Conservation (phyloP, 2,797 vertebrate genomes). For the Pteronotus mesoamericanus region DNA sequence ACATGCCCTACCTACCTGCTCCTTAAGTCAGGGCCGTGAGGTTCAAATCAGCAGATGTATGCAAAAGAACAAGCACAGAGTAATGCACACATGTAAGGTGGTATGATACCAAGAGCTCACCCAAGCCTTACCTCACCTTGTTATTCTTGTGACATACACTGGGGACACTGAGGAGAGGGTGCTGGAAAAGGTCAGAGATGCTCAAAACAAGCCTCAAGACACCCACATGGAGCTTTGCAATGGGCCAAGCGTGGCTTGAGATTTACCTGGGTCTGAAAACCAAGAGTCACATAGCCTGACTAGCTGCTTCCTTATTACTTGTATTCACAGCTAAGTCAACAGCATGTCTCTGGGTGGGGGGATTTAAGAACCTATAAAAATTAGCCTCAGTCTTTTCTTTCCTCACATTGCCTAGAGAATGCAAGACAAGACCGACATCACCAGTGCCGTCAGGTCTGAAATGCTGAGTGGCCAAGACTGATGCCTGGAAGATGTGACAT, state of each 20-base stretch:
- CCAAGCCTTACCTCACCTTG: not conserved
- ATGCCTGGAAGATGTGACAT: not conserved
- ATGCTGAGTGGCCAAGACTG: not conserved
- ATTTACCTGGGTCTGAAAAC: slow-evolving; percentile 13
- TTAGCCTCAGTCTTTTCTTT: not conserved
- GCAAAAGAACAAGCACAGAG: slow-evolving; percentile 76
- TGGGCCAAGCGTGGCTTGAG: not conserved
- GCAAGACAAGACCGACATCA: not conserved
- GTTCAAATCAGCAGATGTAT: slow-evolving; percentile 74
- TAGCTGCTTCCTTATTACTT: not conserved
- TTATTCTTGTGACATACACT: not conserved
- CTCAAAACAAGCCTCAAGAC: not conserved
- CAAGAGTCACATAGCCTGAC: not conserved
- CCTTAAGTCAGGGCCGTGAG: slow-evolving; percentile 73
- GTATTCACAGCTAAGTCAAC: not conserved
- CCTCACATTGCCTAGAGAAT: not conserved
- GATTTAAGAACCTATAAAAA: not conserved
- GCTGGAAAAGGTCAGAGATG: not conserved
- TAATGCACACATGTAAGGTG: slow-evolving; percentile 60
- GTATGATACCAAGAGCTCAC: slow-evolving; percentile 19
- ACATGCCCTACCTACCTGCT: slow-evolving; percentile 77
- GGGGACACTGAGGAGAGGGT: not conserved
- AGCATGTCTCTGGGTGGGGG: not conserved
- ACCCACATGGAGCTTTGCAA: not conserved
- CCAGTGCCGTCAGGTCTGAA: not conserved